phyloP scores from a whole-genome alignment of 2,888 invertebrate species.

The Drosophila mayaguana region DNA sequence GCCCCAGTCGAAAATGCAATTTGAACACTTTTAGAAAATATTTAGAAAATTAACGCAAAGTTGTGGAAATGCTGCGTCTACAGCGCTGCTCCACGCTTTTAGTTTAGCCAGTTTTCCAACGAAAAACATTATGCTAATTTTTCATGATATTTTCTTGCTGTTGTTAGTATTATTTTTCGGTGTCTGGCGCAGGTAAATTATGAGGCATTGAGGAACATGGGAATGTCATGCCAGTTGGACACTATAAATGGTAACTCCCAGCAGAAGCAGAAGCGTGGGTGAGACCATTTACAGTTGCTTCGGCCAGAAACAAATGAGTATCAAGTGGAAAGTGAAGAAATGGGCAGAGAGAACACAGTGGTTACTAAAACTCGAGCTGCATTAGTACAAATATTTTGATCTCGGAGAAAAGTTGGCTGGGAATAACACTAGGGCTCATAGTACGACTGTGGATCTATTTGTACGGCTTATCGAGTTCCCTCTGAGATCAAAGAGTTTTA shows the following conservation, averaged over 20 bases:
- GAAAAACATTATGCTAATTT: slow-evolving; percentile 72
- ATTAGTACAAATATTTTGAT: not conserved
- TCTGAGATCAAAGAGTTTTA: not conserved
- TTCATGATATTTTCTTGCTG: slow-evolving; percentile 6
- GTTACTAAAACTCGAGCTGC: not conserved
- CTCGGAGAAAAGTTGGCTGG: not conserved
- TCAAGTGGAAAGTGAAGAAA: slow-evolving; percentile 6
- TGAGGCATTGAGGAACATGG: slow-evolving; percentile 27
- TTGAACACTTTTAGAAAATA: slow-evolving; percentile 74
- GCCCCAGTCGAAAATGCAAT: slow-evolving; percentile 63
- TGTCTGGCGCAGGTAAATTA: slow-evolving; percentile 33
- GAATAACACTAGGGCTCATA: not conserved
- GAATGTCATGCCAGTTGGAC: slow-evolving; percentile 17
- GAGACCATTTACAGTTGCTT: slow-evolving; percentile 6
- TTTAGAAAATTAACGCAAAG: slow-evolving; percentile 81
- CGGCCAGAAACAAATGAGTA: slow-evolving; percentile 5
- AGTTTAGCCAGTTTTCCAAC: slow-evolving; percentile 49
- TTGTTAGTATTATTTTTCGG: slow-evolving; percentile 6
- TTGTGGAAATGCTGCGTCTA: slow-evolving; percentile 73
- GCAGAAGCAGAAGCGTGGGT: not conserved
- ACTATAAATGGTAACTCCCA: slow-evolving; percentile 4
- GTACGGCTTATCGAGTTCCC: not conserved
- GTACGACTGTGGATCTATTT: not conserved
- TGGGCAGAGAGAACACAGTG: not conserved
- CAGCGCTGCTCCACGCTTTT: slow-evolving; percentile 26